Evolutionary conservation across 2,113 vertebrate genomes (phyloP), one percentile per base, ranked within the genome.

Genomic region (Oncorhynchus gorbuscha): DNA sequence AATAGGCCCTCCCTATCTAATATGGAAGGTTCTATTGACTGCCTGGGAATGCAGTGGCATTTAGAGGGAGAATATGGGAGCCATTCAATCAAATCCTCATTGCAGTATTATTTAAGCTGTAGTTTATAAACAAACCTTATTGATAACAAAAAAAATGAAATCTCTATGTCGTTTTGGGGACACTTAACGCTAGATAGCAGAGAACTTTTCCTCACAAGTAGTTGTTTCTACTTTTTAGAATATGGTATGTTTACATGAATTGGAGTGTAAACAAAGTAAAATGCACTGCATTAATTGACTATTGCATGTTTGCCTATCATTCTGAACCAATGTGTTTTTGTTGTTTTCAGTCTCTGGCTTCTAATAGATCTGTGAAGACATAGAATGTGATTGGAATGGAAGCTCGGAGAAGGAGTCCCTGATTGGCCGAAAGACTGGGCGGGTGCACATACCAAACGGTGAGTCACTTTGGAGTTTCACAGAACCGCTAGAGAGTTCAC

Each of bases 391-490:
- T 62, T 75, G 67, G 75, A 69, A 69, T 69, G 67, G 67, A 69
- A 69, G 67, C 67, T 35, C 8, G 9, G 32, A 35, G 32, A 69
- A 32, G 14, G 32, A 69, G 67, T 32, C 67, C 32, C 67, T 69
- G 67, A 69, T 69, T 39, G 32, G 67, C 16, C 14, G 67, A n/a
- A 69, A 30, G 67, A 69, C 67, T n/a, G 32, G 67, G 18, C 13
- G 32, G 69, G 74, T 71, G 74, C 68, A 67, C 73, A 72, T 67
- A 75, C 69, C 68, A 72, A 71, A 22, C 28, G 16, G 77, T 73
- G 69, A 77, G 69, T 82, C 71, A 67, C 51, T 55, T 14, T 18
- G 51, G 39, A 45, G 39, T 9, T 45, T 55, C 51, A 55, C 51
- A 18, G 51, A 45, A 45, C 39, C 39, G 9, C 39, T 45, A 45